phyloP scores from a whole-genome alignment of 2,888 invertebrate genomes.

The Drosophila hawaiiensis region DNA sequence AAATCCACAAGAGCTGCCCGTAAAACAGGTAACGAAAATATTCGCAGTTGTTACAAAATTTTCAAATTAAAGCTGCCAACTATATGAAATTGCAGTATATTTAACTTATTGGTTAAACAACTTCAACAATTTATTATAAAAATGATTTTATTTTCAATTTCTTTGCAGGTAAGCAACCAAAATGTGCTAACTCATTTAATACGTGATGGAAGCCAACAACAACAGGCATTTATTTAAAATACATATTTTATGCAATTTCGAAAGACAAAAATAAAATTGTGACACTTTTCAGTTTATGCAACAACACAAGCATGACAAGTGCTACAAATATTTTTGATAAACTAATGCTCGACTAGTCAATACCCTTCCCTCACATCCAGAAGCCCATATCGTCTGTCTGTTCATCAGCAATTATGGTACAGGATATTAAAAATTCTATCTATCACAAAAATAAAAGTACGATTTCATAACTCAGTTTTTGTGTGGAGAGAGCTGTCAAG shows the following conservation, averaged over 20 bases:
- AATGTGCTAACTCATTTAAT: neutral
- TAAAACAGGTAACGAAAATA: neutral
- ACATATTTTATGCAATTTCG: slow-evolving; percentile 7
- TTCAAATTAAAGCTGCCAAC: neutral
- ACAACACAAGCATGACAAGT: neutral
- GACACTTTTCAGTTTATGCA: slow-evolving; percentile 8
- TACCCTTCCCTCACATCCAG: neutral
- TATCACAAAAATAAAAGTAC: neutral
- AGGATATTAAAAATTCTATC: slow-evolving; percentile 8
- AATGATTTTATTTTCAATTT: neutral
- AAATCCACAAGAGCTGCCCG: slow-evolving; percentile 5
- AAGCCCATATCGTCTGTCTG: neutral
- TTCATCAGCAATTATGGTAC: slow-evolving; percentile 1
- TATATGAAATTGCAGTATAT: neutral
- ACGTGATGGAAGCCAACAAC: neutral
- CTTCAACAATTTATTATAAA: neutral
- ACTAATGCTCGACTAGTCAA: neutral
- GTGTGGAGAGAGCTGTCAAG: slow-evolving; percentile 33
- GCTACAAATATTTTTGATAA: neutral
- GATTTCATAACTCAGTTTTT: slow-evolving; percentile 31
- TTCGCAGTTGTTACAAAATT: neutral
- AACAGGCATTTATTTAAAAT: slow-evolving; percentile 29
- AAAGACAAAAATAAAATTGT: neutral
- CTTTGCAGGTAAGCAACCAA: slow-evolving; percentile 38
- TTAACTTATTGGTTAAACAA: neutral